Percentiles rank a stretch among this genome's conserved stretches.
Evolutionary conservation across 1,140 invertebrate genomes (phyloP).

Genomic region (Drosophila kohkoa): DNA sequence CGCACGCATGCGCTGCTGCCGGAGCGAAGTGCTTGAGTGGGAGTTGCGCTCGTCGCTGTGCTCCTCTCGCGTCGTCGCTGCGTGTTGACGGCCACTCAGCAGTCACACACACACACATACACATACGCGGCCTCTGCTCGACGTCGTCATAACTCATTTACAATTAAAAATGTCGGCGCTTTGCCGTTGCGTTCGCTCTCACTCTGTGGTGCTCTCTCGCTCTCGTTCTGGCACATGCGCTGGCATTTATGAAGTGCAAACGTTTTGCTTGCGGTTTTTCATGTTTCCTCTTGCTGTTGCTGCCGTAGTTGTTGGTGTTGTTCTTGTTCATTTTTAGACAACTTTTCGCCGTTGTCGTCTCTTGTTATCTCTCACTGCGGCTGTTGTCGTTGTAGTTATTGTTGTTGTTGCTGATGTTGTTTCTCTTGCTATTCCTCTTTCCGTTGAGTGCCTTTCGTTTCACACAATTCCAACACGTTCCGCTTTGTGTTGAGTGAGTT

Average conservation of each 20-base stretch:
- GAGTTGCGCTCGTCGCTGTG: slow-evolving; percentile 23
- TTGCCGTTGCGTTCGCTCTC: slow-evolving; percentile 24
- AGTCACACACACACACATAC: slow-evolving; percentile 7
- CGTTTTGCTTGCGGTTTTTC: slow-evolving; percentile 84
- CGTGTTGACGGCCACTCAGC: slow-evolving; percentile 67
- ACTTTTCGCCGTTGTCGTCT: slow-evolving; percentile 82
- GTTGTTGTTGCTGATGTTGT: slow-evolving; percentile 12
- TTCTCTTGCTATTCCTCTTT: slow-evolving; percentile 5
- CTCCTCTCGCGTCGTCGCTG: not conserved
- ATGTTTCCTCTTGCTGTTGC: slow-evolving; percentile 47
- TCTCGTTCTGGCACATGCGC: slow-evolving; percentile 44
- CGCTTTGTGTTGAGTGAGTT: slow-evolving; percentile 38
- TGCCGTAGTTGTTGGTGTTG: slow-evolving; percentile 25
- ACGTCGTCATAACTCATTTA: slow-evolving; percentile 83
- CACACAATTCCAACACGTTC: slow-evolving; percentile 63
- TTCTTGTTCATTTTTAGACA: slow-evolving; percentile 61
- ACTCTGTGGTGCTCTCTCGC: not conserved
- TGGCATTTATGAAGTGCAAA: slow-evolving; percentile 84
- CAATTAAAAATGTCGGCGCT: slow-evolving; percentile 85
- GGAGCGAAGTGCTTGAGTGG: slow-evolving; percentile 36
- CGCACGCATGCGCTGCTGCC: slow-evolving; percentile 55
- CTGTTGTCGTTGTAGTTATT: slow-evolving; percentile 41
- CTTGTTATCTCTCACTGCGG: slow-evolving; percentile 66
- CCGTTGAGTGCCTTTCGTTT: slow-evolving; percentile 60
- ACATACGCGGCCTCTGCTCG: slow-evolving; percentile 9